Conservation (phyloP, 2,888 invertebrate genomes). For the Sicus ferrugineus region DNA sequence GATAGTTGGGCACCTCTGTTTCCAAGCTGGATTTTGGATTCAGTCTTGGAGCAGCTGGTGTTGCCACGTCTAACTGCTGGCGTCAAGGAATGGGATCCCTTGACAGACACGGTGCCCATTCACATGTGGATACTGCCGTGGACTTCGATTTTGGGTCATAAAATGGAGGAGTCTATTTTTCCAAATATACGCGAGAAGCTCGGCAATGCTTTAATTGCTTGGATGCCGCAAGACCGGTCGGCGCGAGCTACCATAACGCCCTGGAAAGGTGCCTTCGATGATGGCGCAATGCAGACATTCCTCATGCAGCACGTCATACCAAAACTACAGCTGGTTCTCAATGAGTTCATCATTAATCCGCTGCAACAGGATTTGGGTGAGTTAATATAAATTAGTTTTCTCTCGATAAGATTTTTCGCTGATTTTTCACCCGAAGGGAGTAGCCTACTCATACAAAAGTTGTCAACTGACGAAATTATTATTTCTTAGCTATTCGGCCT, state of each 20-base stretch:
- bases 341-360: constrained; percentile 75
- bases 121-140: constrained; percentile 98
- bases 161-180: constrained; percentile 72
- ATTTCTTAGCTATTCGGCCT: not conserved
- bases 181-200: constrained; percentile 92
- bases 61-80: constrained; percentile 78
- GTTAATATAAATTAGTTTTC: constrained; percentile 19
- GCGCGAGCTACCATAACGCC: constrained; percentile 91
- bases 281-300: constrained; percentile 81
- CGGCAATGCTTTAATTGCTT: constrained; percentile 85
- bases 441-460: no score
- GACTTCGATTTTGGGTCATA: constrained; percentile 81
- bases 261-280: constrained; percentile 82
- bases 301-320: constrained; percentile 87
- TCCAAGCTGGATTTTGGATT: constrained; percentile 84
- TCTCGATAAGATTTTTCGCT: not conserved
- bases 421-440: not conserved
- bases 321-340: constrained; percentile 79
- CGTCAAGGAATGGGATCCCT: constrained; percentile 93
- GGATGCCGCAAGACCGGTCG: constrained; percentile 95
- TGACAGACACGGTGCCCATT: constrained; percentile 92
- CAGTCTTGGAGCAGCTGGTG: constrained; percentile 82
- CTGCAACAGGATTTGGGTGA: constrained; percentile 75
- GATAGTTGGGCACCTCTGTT: constrained; percentile 82
- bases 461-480: not conserved